These are phyloP conservation scores for Limenitis camilla DNA, from an alignment of 2,888 invertebrate species.

Conservation along the genomic window DNA sequence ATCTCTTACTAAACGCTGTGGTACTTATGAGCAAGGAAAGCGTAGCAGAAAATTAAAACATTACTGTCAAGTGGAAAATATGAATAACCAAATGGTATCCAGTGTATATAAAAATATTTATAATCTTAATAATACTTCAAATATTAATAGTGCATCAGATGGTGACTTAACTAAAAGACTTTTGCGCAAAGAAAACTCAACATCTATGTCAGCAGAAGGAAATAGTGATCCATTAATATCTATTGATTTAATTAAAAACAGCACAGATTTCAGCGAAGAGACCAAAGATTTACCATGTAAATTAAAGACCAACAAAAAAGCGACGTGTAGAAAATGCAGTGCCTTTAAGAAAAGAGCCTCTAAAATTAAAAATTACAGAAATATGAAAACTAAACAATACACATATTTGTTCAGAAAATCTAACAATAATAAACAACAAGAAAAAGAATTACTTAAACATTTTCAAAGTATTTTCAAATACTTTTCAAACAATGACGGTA, in stretches of 20 bases:
- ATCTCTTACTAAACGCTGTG: conserved; percentile 38
- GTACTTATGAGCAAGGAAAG: conserved; percentile 26
- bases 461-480: conserved; percentile 41
- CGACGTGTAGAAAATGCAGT: not conserved
- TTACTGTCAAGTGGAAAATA: not conserved
- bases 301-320: not conserved
- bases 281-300: conserved; percentile 12
- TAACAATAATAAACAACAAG: conserved; percentile 21
- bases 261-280: conserved; percentile 11
- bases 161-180: not conserved
- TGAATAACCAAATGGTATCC: not conserved
- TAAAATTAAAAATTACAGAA: conserved; percentile 17
- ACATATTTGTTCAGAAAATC: conserved; percentile 33
- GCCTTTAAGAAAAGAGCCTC: conserved; percentile 2
- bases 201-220: conserved; percentile 12
- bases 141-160: no score
- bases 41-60: conserved; percentile 1
- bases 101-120: conserved; percentile 10
- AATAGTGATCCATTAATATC: conserved; percentile 25
- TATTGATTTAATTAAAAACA: conserved; percentile 28
- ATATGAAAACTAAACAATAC: conserved; percentile 32
- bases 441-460: conserved; percentile 32
- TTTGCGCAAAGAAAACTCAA: not conserved
- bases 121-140: not conserved
- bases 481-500: conserved; percentile 34